These are phyloP conservation scores for Mercenaria mercenaria DNA, from an alignment of 1,140 invertebrate species.

Conservation along the genomic window DNA sequence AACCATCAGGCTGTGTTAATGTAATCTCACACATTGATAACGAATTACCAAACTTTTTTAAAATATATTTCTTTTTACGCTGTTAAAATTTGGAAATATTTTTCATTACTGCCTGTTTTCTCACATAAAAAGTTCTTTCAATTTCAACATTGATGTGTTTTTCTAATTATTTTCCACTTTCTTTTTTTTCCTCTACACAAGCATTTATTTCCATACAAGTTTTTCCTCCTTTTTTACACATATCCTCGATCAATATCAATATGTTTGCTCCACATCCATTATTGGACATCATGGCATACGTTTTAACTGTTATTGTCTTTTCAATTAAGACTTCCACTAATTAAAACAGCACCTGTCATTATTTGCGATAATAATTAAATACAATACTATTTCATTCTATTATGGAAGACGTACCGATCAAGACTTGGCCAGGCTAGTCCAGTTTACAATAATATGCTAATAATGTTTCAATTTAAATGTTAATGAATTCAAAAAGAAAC, in stretches of 20 bases:
- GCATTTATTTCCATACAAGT: no score
- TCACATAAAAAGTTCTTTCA: no score
- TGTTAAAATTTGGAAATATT: no score
- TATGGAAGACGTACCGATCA: no score
- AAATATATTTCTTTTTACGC: no score
- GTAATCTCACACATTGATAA: not conserved
- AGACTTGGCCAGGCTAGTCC: not conserved
- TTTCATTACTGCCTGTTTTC: no score
- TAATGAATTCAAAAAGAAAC: no score
- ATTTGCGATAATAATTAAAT: not conserved
- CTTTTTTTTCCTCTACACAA: no score
- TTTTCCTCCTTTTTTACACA: not conserved
- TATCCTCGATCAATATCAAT: not conserved
- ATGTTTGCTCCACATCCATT: not conserved
- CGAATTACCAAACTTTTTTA: not conserved
- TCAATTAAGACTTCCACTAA: not conserved
- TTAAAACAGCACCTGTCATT: not conserved
- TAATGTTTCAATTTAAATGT: no score
- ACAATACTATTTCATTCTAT: not conserved
- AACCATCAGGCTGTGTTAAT: slow-evolving; percentile 14
- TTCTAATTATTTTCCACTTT: no score
- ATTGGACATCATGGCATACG: no score
- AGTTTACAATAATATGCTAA: not conserved
- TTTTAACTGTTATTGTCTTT: not conserved
- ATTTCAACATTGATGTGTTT: no score